Evolutionary conservation across 2,888 invertebrate species (phyloP).

Genomic region (Thecocarcelia acutangulata): DNA sequence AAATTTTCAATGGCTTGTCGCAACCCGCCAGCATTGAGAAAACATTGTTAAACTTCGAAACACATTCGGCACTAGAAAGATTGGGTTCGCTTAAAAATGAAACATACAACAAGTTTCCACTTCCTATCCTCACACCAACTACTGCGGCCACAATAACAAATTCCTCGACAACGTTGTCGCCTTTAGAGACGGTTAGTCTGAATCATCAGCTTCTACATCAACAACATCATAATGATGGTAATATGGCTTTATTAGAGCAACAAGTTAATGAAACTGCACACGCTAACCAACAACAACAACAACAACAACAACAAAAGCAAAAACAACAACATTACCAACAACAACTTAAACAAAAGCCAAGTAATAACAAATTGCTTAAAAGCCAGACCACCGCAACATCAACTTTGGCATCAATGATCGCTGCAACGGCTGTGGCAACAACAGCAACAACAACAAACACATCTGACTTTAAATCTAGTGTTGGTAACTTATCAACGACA

Average conservation of each 20-base stretch:
- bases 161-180: conserved; percentile 55
- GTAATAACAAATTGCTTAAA: conserved; percentile 67
- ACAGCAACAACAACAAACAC: conserved; percentile 40
- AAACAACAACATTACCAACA: conserved; percentile 46
- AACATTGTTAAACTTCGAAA: conserved; percentile 27
- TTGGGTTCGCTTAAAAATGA: conserved; percentile 72
- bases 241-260: conserved; percentile 76
- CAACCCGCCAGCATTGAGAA: conserved; percentile 36
- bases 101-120: conserved; percentile 71
- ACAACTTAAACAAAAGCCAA: conserved; percentile 59
- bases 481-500: conserved; percentile 60
- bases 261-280: conserved; percentile 76
- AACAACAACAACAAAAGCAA: conserved; percentile 52
- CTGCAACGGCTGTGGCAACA: conserved; percentile 40
- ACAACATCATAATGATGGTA: conserved; percentile 67
- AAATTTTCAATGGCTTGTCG: conserved; percentile 58
- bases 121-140: conserved; percentile 63
- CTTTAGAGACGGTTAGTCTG: conserved; percentile 54
- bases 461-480: conserved; percentile 54
- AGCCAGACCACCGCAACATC: conserved; percentile 68
- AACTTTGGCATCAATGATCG: conserved; percentile 46
- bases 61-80: conserved; percentile 15
- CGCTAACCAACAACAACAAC: conserved; percentile 71
- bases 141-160: conserved; percentile 41
- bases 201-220: conserved; percentile 40